These are phyloP conservation scores for Venustoraphidia nigricollis DNA, from an alignment of 2,888 invertebrate genomes.

Conservation along the genomic window DNA sequence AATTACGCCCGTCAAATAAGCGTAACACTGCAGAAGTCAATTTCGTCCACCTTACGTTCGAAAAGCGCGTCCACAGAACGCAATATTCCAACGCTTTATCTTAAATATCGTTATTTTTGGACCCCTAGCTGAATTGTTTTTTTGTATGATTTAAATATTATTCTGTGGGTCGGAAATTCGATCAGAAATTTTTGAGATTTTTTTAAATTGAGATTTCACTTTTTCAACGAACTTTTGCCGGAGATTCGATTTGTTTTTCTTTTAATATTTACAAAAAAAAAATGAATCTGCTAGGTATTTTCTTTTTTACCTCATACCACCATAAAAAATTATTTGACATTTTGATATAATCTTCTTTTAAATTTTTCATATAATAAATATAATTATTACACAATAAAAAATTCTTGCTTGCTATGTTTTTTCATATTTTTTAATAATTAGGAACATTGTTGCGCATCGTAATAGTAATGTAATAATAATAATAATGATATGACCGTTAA, in stretches of 20 bases:
- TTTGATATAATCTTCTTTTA: conserved; percentile 5
- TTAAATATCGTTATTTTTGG: conserved; percentile 7
- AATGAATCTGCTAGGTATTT: too few relatives aligned
- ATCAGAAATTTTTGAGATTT: too few relatives aligned
- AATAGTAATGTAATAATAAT: conserved; percentile 1
- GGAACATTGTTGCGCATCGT: conserved; percentile 10
- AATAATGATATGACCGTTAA: neutral
- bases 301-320: too few relatives aligned
- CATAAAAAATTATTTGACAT: conserved; percentile 1
- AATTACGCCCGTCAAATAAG: neutral
- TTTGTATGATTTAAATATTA: too few relatives aligned
- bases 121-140: conserved; percentile 1
- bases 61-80: neutral
- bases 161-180: too few relatives aligned
- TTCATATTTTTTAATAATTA: conserved; percentile 4
- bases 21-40: neutral
- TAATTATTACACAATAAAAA: neutral
- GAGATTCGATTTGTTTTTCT: too few relatives aligned
- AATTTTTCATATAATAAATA: conserved; percentile 3
- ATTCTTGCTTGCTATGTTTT: conserved; percentile 2
- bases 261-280: too few relatives aligned
- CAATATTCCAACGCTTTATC: neutral
- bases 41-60: neutral
- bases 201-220: too few relatives aligned
- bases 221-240: too few relatives aligned